Percentiles rank a stretch among this genome's conserved stretches.
phyloP scores from a whole-genome alignment of 2,113 vertebrate species.

The Cephalopholis sonnerati region DNA sequence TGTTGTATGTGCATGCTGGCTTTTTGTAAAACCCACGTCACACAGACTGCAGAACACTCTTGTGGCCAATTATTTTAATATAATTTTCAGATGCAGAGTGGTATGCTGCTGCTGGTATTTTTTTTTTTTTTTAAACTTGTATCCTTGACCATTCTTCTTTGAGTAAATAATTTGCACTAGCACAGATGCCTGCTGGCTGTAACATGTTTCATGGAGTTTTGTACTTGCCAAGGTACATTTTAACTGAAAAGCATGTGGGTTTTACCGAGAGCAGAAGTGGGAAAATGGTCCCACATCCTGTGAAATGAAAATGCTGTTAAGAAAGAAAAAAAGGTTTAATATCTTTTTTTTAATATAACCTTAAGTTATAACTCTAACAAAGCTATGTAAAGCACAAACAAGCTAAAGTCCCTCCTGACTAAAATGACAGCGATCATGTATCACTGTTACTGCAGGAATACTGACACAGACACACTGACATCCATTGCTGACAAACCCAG shows the following conservation, averaged over 20 bases:
- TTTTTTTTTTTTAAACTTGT: neutral
- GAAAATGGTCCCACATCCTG: neutral
- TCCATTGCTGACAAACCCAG: slow-evolving; percentile 8
- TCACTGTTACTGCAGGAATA: neutral
- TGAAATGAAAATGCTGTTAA: neutral
- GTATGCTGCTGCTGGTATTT: neutral
- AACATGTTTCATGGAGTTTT: slow-evolving; percentile 17
- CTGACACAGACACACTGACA: neutral
- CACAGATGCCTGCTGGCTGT: slow-evolving; percentile 9
- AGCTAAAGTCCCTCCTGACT: neutral
- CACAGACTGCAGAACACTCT: neutral
- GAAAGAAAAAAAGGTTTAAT: neutral
- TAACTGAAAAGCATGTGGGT: slow-evolving; percentile 17
- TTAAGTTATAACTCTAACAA: neutral
- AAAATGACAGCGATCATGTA: neutral
- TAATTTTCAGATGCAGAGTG: slow-evolving; percentile 16
- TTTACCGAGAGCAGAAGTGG: neutral
- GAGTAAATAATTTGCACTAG: slow-evolving; percentile 10
- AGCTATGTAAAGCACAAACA: neutral
- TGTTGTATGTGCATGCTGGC: neutral
- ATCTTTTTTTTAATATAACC: neutral
- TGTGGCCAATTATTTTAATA: slow-evolving; percentile 44
- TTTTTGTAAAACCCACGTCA: neutral
- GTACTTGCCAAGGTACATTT: slow-evolving; percentile 5
- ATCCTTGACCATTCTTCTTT: slow-evolving; percentile 31